Evolutionary conservation across 2,113 vertebrate genomes (phyloP).

Genomic region (Paradoxurus hermaphroditus): DNA sequence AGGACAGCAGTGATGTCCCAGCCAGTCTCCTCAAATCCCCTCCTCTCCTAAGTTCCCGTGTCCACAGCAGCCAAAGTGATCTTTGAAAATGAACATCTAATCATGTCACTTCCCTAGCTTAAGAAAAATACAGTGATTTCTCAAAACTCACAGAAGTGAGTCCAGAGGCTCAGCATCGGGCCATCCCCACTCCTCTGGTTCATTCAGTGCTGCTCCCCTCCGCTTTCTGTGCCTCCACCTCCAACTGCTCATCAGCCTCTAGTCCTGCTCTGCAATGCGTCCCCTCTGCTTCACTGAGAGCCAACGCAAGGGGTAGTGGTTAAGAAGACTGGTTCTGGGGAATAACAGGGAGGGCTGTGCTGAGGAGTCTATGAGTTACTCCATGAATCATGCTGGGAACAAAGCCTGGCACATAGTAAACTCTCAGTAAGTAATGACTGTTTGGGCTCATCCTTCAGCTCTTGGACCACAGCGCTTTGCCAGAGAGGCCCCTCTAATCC

Average conservation of each 20-base stretch:
- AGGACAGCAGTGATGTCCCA: background rate
- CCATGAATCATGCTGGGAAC: background rate
- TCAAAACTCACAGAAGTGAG: background rate
- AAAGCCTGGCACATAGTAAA: background rate
- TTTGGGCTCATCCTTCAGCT: background rate
- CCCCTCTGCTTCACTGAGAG: background rate
- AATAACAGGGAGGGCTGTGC: background rate
- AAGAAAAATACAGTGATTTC: background rate
- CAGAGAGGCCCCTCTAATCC: background rate
- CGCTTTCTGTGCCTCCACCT: background rate
- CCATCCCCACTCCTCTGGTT: background rate
- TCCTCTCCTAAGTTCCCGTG: background rate
- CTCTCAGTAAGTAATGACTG: background rate
- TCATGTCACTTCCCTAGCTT: background rate
- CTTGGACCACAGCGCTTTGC: background rate
- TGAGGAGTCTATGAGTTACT: background rate
- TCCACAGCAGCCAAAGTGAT: background rate
- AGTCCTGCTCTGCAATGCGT: rapidly evolving
- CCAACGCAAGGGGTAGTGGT: rapidly evolving
- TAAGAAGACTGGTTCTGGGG: background rate
- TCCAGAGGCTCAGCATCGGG: rapidly evolving
- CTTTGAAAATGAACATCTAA: background rate
- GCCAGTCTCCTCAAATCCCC: background rate
- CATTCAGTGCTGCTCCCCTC: background rate
- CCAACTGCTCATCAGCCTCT: background rate